Evolutionary conservation across 30 jellyfish, hydroid and myxozoan genomes (phyloP), one percentile per base, ranked within the genome.

Genomic region (Cassiopea andromeda): DNA sequence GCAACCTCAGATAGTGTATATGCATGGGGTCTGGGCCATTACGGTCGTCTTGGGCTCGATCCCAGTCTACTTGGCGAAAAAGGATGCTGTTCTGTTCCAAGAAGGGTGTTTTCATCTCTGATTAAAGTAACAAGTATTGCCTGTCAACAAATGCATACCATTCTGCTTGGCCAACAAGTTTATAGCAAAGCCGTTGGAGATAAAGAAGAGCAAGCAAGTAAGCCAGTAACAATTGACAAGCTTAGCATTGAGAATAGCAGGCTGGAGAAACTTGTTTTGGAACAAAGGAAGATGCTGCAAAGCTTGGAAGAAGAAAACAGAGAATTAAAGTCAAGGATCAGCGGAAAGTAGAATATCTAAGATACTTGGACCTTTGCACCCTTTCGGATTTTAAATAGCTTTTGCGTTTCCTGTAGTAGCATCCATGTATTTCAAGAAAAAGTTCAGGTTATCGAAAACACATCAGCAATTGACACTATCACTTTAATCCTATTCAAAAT

Each of bases 1-100:
- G 85, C 98, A 12, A 83, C 93, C 8, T 96, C 95, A 27, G 94
- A 90, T 58, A 97, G 94, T 60, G 85, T 94, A 15, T 94, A 79
- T 81, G 92, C 98, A 0, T 94, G 98, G 98, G 98, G 98, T n/a
- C 89, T 77, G 75, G 93, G 93, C 10, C 83, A 87, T 12, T 92
- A 94, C 50, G 98, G 98, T 9, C 91, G 98, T 43, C 89, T 94
- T 38, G 98, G 98, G 1, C 43, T 94, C 1, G 97, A 94, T 57
- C 97, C 97, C 44, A 85, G 93, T 47, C 90, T 85, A 27, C 90
- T 83, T 50, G 97, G 93, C 2, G 98, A 87, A 46, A 90, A 90
- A 60, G 87, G 90, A 7, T 85, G 87, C 85, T 78, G 93, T 60
- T 84, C 95, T n/a, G 78, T 89, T 0, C 98, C 98, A 1, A 61